Evolutionary conservation across 2,113 vertebrate genomes (phyloP).

Genomic region (Uria lomvia): DNA sequence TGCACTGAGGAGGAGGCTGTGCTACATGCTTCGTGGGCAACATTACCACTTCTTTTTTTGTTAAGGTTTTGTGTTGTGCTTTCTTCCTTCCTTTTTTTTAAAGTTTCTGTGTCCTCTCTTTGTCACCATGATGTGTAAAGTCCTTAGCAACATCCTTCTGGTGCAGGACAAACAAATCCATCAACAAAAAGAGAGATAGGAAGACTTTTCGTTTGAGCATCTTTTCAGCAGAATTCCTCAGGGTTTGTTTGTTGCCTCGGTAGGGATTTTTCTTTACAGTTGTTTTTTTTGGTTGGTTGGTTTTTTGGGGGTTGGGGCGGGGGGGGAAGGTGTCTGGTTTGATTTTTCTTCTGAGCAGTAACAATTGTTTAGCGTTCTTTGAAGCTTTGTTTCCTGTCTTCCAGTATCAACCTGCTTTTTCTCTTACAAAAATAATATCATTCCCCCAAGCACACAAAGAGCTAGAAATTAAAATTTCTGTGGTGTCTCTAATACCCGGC

Average conservation of each 20-base stretch:
- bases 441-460: neutral
- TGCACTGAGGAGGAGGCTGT: neutral
- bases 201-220: neutral
- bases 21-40: neutral
- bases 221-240: neutral
- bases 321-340: neutral
- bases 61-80: neutral
- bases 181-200: neutral
- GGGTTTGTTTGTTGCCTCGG: neutral
- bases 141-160: neutral
- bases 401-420: neutral
- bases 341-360: neutral
- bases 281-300: neutral
- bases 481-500: neutral
- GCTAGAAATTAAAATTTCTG: neutral
- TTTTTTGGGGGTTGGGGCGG: accelerated
- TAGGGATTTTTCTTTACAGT: neutral
- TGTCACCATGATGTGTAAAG: neutral
- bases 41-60: neutral
- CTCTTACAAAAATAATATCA: neutral
- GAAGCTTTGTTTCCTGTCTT: neutral
- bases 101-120: neutral
- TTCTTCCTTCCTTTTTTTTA: neutral
- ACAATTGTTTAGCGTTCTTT: neutral
- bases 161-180: neutral